A percentile compares a stretch with the other conserved stretches of the same genome.
Evolutionary conservation across 2,797 vertebrate genomes (phyloP).

Genomic region (Danio tinwini): DNA sequence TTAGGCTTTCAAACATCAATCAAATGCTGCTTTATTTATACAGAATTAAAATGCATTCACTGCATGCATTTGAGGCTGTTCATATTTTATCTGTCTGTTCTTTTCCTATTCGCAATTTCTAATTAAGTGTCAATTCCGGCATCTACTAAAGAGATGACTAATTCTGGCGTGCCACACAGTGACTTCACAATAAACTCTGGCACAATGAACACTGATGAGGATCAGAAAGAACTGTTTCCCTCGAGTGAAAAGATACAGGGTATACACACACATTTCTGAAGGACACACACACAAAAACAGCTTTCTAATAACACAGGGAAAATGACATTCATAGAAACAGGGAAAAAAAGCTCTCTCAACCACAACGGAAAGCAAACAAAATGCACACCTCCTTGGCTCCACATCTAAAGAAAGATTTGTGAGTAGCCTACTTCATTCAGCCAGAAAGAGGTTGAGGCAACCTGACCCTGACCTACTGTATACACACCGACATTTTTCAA

Average conservation of each 20-base stretch:
- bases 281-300: conserved; percentile 44
- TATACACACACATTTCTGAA: conserved; percentile 17
- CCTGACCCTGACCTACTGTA: conserved; percentile 72
- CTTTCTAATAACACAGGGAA: conserved; percentile 39
- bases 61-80: neutral
- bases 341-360: conserved; percentile 55
- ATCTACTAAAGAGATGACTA: conserved; percentile 12
- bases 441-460: conserved; percentile 49
- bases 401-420: conserved; percentile 59
- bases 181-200: conserved; percentile 28
- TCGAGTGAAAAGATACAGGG: neutral
- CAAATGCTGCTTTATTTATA: conserved; percentile 16
- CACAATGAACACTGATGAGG: conserved; percentile 21
- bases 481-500: conserved; percentile 54
- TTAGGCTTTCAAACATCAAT: neutral
- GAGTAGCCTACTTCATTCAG: conserved; percentile 47
- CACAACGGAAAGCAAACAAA: conserved; percentile 61
- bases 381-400: conserved; percentile 49
- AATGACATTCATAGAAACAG: conserved; percentile 50
- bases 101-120: conserved; percentile 30
- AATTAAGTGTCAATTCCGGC: conserved; percentile 18
- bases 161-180: neutral
- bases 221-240: conserved; percentile 6
- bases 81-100: neutral
- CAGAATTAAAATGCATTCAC: neutral